These are phyloP conservation scores for Anoncus sp. DNA, from an alignment of 2,888 invertebrate genomes.

Conservation along the genomic window DNA sequence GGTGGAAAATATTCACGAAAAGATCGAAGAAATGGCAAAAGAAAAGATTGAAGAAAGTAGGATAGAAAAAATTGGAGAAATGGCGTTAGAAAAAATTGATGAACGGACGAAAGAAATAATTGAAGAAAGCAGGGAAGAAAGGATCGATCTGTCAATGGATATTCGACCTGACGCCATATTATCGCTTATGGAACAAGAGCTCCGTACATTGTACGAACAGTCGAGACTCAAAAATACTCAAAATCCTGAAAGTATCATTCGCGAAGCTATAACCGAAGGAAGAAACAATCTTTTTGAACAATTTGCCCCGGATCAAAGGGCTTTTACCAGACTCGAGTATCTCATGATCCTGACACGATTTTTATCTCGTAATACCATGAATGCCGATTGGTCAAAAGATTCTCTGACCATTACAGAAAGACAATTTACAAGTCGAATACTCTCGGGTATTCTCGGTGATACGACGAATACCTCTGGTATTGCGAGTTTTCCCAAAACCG, in stretches of 20 bases:
- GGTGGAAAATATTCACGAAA: not conserved
- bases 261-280: too few species aligned
- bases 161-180: not conserved
- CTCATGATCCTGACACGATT: not conserved
- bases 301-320: not conserved
- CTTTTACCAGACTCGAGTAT: not conserved
- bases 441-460: not conserved
- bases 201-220: not conserved
- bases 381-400: not conserved
- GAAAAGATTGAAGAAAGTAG: not conserved
- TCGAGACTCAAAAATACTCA: not conserved
- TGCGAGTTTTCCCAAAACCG: too few species aligned
- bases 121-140: not conserved
- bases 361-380: not conserved
- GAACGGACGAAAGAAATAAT: not conserved
- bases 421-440: not conserved
- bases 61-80: not conserved
- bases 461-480: too few species aligned
- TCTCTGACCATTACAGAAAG: not conserved
- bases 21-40: not conserved
- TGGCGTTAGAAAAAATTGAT: too few species aligned
- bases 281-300: not conserved
- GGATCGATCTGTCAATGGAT: not conserved
- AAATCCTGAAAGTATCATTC: not conserved
- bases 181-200: conserved; percentile 3